Base-by-base conservation (phyloP, 2,888 invertebrate species). In the Drosophila setosimentum region DNA sequence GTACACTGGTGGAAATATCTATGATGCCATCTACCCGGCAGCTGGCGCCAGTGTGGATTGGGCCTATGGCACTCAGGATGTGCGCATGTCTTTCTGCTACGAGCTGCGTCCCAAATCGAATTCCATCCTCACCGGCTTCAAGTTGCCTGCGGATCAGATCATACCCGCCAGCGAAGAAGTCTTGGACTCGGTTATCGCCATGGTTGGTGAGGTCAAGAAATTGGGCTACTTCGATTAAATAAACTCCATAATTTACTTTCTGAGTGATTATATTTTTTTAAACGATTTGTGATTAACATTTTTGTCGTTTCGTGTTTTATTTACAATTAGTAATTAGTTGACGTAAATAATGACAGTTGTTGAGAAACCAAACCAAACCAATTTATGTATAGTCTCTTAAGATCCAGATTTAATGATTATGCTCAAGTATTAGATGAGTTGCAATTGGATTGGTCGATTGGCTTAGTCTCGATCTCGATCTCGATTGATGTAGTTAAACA, bases 21-120 rank as follows among this genome's bases (percentile, higher is more conserved):
- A 93, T 67, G 94, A 94, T 84, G 92, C 93, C 35, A 92, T 94
- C 67, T 94, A 95, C 73, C 94, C 94, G 0, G 95, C 96, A 0
- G 95, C 95, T 8, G 97, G 97, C 0, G 94, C 94, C 2, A 94
- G 95, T 27, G 94, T 95, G 73, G 98, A 98, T 90, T 98, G 96
- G 96, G 96, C 95, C 0, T 96, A 97, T 85, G 95, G 95, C 45
- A 94, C 95, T 2, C 95, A 85, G 63, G 82, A 70, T 68, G 80
- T 90, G 4, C 87, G 87, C 51, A 83, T 90, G 73, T 10, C 90
- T 8, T 92, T 83, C 77, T 91, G 91, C 60, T 95, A 95, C 60
- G 96, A 96, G 87, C 93, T 96, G 63, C 90, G 93, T 50, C 92
- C 92, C 21, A 79, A 82, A 0, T 61, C 78, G 13, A 81, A 1